Conservation (phyloP, 2,888 invertebrate species). For the Cybosia mesomella region DNA sequence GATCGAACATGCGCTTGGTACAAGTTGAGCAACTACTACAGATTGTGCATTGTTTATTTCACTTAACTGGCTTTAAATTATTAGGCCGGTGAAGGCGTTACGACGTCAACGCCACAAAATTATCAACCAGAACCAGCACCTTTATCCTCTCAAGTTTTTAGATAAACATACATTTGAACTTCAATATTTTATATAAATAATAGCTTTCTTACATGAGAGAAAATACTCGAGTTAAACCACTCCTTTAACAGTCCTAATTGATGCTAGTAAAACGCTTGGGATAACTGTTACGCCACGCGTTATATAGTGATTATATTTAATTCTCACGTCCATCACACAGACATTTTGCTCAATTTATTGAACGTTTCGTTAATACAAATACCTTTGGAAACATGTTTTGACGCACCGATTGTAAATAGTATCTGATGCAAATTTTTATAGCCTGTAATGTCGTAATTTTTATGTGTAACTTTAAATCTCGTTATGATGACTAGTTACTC, state of each 20-base stretch:
- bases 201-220: neutral
- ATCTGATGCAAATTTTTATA: constrained; percentile 36
- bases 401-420: constrained; percentile 41
- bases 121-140: no score
- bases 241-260: constrained; percentile 28
- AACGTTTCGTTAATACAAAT: constrained; percentile 35
- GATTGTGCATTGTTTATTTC: no score
- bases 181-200: no score
- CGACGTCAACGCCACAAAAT: no score
- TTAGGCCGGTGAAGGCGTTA: no score
- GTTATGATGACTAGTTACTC: constrained; percentile 10
- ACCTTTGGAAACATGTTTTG: constrained; percentile 44
- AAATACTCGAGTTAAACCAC: neutral
- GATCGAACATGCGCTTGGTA: no score
- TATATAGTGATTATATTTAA: constrained; percentile 37
- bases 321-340: constrained; percentile 56
- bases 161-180: no score
- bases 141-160: no score
- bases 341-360: constrained; percentile 51
- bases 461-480: constrained; percentile 28
- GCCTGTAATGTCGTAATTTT: constrained; percentile 35
- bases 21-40: no score
- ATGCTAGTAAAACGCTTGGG: constrained; percentile 26
- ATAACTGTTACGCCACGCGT: constrained; percentile 43
- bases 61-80: no score